These are phyloP conservation scores for Drosophila takahashii DNA, from an alignment of 1,140 invertebrate genomes.

Conservation along the genomic window DNA sequence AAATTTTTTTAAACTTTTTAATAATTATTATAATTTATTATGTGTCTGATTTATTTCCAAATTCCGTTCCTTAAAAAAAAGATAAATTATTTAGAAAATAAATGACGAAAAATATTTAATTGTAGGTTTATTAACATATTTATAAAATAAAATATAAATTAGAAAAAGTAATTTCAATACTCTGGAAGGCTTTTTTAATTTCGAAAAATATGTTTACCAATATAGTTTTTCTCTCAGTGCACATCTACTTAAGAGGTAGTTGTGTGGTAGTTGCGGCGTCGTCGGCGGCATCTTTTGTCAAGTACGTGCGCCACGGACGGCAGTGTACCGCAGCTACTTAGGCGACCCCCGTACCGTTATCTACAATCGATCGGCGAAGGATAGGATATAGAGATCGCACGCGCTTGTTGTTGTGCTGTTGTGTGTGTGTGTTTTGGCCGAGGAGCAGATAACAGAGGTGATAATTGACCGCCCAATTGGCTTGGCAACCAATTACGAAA, in stretches of 20 bases:
- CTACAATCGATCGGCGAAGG: conserved; percentile 51
- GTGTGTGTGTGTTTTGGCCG: conserved; percentile 15
- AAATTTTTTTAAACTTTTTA: no score
- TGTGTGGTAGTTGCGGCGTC: conserved; percentile 49
- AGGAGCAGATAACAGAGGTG: conserved; percentile 75
- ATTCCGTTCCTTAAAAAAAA: no score
- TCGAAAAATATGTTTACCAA: no score
- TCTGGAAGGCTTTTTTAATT: no score
- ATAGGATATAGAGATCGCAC: conserved; percentile 22
- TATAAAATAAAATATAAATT: no score
- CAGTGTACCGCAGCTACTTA: conserved; percentile 25
- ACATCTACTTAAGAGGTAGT: not conserved
- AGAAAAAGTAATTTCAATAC: no score
- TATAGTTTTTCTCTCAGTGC: conserved; percentile 22
- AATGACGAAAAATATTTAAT: no score
- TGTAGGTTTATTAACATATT: no score
- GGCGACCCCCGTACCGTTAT: conserved; percentile 30
- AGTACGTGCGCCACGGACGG: conserved; percentile 57
- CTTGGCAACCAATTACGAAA: conserved; percentile 77
- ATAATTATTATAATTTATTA: no score
- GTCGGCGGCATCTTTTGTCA: conserved; percentile 53
- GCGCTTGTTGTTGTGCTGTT: conserved; percentile 22
- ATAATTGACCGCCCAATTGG: conserved; percentile 82
- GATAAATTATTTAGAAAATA: no score
- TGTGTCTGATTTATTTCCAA: no score